Evolutionary conservation across 2,888 invertebrate genomes (phyloP), one percentile per base, ranked within the genome.

Genomic region (Calameuta filiformis): DNA sequence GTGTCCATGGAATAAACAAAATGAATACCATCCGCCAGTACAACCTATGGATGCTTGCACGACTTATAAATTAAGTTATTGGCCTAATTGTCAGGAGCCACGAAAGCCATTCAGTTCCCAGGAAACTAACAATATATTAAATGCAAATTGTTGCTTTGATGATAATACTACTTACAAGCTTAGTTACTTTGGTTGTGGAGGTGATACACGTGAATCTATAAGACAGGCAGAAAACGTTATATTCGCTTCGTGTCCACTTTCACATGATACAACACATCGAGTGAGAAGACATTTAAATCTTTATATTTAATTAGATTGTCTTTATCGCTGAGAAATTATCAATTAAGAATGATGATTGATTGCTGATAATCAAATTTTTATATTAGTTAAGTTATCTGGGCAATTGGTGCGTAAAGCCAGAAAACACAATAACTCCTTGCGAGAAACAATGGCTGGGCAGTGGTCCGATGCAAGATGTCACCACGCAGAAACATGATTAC

Each of bases 401-500:
- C 11, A 90, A 91, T 3, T 88, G 89, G 76, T 82, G 84, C 12
- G 80, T 85, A 0, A 79, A 77, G 23, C 91, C 90, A 35, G 83
- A 87, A 0, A 80, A 83, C 33, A 87, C 91, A 34, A 91, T 92
- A 75, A 77, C 85, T 0, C 92, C 92, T 11, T 83, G 83, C 77
- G 87, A 86, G 75, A 79, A 77, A 75, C 89, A 89, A 0, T 77
- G 91, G 69, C 85, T 88, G 15, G 91, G 90, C 40, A 86, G 86
- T 77, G 73, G 68, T 9, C 76, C 77, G 6, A 34, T 73, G 71
- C 75, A 69, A 68, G 94, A 93, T 83, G 90, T 95, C 81, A 95
- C 95, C 12, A 95, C 95, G 0, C 94, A 94, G 83, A 94, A 95
- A 40, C 95, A 95, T 88, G 95, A 95, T 92, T 95, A 92, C 86